These are phyloP conservation scores for Cremastobaeus sp. DNA, from an alignment of 2,888 invertebrate genomes.

Conservation along the genomic window DNA sequence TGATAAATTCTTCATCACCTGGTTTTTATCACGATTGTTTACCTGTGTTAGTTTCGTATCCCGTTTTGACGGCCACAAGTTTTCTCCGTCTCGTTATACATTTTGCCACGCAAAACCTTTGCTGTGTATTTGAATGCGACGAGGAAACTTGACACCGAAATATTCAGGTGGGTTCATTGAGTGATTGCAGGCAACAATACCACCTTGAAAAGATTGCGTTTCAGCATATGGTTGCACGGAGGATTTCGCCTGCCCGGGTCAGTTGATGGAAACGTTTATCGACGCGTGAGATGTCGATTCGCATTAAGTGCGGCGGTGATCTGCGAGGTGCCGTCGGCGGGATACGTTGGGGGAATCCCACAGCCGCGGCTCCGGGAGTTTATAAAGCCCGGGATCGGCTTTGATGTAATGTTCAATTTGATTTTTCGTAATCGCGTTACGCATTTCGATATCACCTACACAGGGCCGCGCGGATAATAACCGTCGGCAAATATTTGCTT, in stretches of 20 bases:
- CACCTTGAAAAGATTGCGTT: conserved; percentile 17
- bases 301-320: conserved; percentile 49
- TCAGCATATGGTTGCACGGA: not conserved
- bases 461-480: conserved; percentile 9
- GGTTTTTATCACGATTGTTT: no score
- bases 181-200: not conserved
- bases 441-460: conserved; percentile 32
- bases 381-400: conserved; percentile 18
- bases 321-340: conserved; percentile 24
- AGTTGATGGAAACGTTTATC: conserved; percentile 47
- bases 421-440: conserved; percentile 45
- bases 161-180: no score
- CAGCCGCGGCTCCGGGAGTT: not conserved
- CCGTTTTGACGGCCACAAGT: no score
- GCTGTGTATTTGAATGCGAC: no score
- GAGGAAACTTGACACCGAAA: no score
- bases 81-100: no score
- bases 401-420: conserved; percentile 48
- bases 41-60: no score
- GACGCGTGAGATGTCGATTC: conserved; percentile 52
- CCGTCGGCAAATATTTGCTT: conserved; percentile 38
- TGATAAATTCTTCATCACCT: no score
- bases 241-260: conserved; percentile 16
- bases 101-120: no score
- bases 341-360: conserved; percentile 11